A percentile compares a stretch with the other conserved stretches of the same genome.
Evolutionary conservation across 2,113 vertebrate genomes (phyloP).

Genomic region (Lophura nycthemera): DNA sequence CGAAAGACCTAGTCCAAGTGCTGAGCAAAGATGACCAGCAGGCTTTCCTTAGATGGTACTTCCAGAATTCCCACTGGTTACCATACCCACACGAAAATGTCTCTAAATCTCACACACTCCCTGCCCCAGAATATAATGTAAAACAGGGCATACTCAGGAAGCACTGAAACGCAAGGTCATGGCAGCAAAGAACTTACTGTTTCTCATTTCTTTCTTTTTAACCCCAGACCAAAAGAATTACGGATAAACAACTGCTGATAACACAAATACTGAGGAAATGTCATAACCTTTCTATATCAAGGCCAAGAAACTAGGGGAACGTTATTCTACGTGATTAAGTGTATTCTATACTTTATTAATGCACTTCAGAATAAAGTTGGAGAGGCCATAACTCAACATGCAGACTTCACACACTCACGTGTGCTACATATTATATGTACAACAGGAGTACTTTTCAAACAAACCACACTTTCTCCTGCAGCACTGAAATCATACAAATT

Average conservation of each 20-base stretch:
- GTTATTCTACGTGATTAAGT: neutral
- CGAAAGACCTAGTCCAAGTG: neutral
- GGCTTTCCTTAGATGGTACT: neutral
- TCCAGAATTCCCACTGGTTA: neutral
- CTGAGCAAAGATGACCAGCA: neutral
- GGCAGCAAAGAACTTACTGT: neutral
- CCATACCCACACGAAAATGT: neutral
- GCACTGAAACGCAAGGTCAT: neutral
- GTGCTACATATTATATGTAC: fast-evolving
- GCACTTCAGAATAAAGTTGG: neutral
- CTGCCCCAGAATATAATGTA: neutral
- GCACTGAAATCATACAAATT: neutral
- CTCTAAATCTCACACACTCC: neutral
- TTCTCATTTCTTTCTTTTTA: neutral
- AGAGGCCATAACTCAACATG: neutral
- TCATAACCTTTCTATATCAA: neutral
- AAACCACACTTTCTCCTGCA: neutral
- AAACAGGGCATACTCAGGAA: neutral
- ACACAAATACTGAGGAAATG: neutral
- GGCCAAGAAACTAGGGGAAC: neutral
- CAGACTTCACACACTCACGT: neutral
- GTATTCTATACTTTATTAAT: neutral
- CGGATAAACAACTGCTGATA: neutral
- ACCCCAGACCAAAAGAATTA: neutral
- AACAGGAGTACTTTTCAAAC: neutral